Conservation (phyloP, 1,140 invertebrate species). For the Tribolium castaneum region DNA sequence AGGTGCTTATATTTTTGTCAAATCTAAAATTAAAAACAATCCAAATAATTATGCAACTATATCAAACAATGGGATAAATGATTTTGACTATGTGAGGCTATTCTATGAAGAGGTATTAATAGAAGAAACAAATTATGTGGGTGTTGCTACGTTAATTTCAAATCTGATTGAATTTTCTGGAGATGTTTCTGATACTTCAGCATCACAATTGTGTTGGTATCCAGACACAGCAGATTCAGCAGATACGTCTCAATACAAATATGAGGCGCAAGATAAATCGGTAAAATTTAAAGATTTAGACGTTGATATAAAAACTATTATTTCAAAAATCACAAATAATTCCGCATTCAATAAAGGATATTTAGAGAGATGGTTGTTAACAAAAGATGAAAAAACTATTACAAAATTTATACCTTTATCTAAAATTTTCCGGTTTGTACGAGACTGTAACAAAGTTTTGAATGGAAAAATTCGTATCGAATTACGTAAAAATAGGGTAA, state of each 20-base stretch:
- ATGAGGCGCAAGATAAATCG: conserved; percentile 30
- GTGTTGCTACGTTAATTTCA: conserved; percentile 43
- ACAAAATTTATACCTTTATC: conserved; percentile 16
- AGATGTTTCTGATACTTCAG: conserved; percentile 41
- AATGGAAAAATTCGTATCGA: conserved; percentile 36
- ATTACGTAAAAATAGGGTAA: conserved; percentile 36
- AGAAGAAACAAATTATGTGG: conserved; percentile 45
- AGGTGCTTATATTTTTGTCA: conserved; percentile 43
- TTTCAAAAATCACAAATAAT: conserved; percentile 20
- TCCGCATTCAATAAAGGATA: conserved; percentile 16
- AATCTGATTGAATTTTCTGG: conserved; percentile 45
- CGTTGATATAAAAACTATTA: conserved; percentile 32
- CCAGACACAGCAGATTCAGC: conserved; percentile 43
- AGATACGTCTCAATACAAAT: conserved; percentile 35
- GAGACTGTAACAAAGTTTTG: conserved; percentile 27
- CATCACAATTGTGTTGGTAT: conserved; percentile 39
- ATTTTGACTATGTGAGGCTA: conserved; percentile 31
- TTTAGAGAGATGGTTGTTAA: conserved; percentile 15
- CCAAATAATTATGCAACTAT: conserved; percentile 39
- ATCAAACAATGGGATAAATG: conserved; percentile 35
- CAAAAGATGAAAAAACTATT: conserved; percentile 16
- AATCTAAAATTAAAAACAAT: conserved; percentile 41
- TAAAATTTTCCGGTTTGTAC: conserved; percentile 15
- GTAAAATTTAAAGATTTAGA: conserved; percentile 36
- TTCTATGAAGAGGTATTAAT: conserved; percentile 37